Evolutionary conservation across 2,797 vertebrate genomes (phyloP).

Genomic region (Gallinago solitaria): DNA sequence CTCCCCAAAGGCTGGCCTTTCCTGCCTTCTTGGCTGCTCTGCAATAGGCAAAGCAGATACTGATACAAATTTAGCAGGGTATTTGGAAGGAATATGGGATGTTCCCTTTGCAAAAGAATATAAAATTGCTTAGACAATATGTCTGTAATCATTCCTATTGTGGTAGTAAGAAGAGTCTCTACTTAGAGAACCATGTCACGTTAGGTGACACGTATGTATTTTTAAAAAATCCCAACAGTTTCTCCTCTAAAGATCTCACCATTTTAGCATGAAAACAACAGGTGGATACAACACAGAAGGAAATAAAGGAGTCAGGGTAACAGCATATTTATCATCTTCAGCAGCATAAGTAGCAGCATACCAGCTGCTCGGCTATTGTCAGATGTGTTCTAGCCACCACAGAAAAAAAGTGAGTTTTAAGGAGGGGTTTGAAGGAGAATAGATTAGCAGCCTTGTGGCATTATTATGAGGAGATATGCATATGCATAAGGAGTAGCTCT

Average conservation of each 20-base stretch:
- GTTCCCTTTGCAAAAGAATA: neutral
- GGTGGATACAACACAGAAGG: constrained; percentile 8
- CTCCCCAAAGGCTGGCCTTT: neutral
- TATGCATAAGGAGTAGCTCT: constrained; percentile 64
- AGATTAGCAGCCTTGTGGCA: constrained; percentile 59
- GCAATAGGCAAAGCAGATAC: neutral
- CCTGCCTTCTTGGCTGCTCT: neutral
- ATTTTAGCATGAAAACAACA: constrained; percentile 45
- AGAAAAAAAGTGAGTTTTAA: constrained; percentile 60
- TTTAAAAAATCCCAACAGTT: neutral
- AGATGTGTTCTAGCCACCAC: constrained; percentile 50
- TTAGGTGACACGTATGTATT: neutral
- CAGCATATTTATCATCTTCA: constrained; percentile 39
- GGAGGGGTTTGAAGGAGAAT: constrained; percentile 60
- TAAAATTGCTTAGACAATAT: neutral
- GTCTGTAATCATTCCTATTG: neutral
- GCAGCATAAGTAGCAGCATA: constrained; percentile 41
- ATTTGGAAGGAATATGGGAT: neutral
- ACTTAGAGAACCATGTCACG: neutral
- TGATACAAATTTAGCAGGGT: neutral
- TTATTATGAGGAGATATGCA: constrained; percentile 62
- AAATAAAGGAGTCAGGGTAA: constrained; percentile 18
- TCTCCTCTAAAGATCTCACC: neutral
- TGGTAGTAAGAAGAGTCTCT: neutral
- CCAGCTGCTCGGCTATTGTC: constrained; percentile 59